Percentiles rank a stretch among this genome's conserved stretches.
Evolutionary conservation across 2,888 invertebrate species (phyloP).

Genomic region (Drosophila barbarae): DNA sequence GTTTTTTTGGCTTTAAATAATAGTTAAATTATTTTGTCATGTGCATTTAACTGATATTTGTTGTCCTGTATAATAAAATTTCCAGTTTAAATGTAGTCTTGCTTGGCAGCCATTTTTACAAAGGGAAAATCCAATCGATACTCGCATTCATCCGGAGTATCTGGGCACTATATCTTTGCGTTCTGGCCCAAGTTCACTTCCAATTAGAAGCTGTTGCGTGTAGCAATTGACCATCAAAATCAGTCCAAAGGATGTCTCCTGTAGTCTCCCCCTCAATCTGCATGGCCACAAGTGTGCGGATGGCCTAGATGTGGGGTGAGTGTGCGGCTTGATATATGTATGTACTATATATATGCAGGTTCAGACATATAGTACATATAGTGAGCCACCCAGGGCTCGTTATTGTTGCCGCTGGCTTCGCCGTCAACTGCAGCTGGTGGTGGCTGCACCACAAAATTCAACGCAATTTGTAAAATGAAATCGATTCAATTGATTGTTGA

Average conservation of each 20-base stretch:
- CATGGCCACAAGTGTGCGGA: conserved; percentile 23
- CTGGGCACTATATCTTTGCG: conserved; percentile 33
- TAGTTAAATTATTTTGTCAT: not conserved
- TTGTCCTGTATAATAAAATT: conserved; percentile 3
- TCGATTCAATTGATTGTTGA: conserved; percentile 75
- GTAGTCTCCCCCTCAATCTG: conserved; percentile 23
- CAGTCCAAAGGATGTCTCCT: conserved; percentile 45
- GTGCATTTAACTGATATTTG: conserved; percentile 17
- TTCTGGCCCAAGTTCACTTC: conserved; percentile 48
- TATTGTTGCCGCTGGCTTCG: conserved; percentile 66
- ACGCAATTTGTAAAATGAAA: conserved; percentile 75
- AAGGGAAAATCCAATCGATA: conserved; percentile 44
- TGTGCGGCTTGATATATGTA: conserved; percentile 6
- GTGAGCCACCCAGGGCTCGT: conserved; percentile 45
- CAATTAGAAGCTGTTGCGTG: conserved; percentile 69
- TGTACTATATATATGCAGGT: not conserved
- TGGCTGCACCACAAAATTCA: conserved; percentile 75
- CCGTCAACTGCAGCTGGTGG: conserved; percentile 70
- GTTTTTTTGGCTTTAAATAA: not conserved
- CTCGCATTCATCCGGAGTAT: conserved; percentile 14
- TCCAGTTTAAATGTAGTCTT: conserved; percentile 3
- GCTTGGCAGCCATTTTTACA: conserved; percentile 8
- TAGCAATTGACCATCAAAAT: conserved; percentile 68
- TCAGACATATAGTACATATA: conserved; percentile 6
- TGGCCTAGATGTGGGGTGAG: not conserved